Percentiles rank a stretch among this genome's conserved stretches.
Conservation (phyloP, 2,888 invertebrate species). For the Phrixothrix hirtus region DNA sequence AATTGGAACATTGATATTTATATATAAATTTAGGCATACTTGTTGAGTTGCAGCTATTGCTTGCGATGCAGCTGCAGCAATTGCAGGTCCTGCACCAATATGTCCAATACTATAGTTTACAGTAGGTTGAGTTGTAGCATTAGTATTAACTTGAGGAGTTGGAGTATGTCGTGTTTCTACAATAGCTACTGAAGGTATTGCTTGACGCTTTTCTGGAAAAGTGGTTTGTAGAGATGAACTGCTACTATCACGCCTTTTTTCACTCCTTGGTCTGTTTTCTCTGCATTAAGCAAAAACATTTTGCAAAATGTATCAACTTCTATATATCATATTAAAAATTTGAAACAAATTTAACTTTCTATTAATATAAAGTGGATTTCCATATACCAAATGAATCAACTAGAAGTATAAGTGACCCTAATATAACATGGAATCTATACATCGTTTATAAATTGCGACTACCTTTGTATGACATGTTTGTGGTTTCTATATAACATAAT, state of each 20-base stretch:
- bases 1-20: no score
- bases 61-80: slow-evolving; percentile 92
- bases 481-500: no score
- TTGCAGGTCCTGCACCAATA: slow-evolving; percentile 85
- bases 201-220: slow-evolving; percentile 58
- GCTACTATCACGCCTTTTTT: slow-evolving; percentile 78
- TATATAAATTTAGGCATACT: no score
- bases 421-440: no score
- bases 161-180: slow-evolving; percentile 44
- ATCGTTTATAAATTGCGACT: no score
- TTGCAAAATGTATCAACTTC: not conserved
- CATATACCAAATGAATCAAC: no score
- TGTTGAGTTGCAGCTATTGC: slow-evolving; percentile 95
- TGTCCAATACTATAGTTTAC: slow-evolving; percentile 74
- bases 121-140: slow-evolving; percentile 57
- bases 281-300: slow-evolving; percentile 44
- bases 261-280: slow-evolving; percentile 66
- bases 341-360: not conserved
- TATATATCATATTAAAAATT: not conserved
- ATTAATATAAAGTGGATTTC: not conserved
- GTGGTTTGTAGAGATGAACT: slow-evolving; percentile 58
- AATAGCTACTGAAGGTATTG: slow-evolving; percentile 44
- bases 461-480: no score
- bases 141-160: slow-evolving; percentile 26
- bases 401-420: no score